Percentiles rank a stretch among this genome's conserved stretches.
Conservation (phyloP, 1,140 invertebrate species). For the Maconellicoccus hirsutus region DNA sequence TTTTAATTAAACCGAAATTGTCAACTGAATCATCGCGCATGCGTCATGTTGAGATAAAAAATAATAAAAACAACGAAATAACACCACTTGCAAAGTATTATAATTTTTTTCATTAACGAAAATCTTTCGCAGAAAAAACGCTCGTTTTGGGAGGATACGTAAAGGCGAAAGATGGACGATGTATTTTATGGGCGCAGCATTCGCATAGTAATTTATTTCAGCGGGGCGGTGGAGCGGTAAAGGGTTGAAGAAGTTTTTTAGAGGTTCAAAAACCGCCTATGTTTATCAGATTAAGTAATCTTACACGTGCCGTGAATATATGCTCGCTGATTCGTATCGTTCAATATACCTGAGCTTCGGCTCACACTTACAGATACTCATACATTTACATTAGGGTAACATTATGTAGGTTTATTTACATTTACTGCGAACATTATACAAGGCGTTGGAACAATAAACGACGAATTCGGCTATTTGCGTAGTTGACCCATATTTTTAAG, state of each 20-base stretch:
- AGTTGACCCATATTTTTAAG: too few species aligned
- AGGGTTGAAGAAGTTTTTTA: neutral
- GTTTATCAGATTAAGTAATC: conserved; percentile 9
- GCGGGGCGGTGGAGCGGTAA: neutral
- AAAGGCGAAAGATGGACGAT: too few species aligned
- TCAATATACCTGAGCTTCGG: neutral
- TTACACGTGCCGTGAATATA: neutral
- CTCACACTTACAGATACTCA: neutral
- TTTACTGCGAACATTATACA: neutral
- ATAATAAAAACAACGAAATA: neutral
- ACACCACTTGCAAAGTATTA: too few species aligned
- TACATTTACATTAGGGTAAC: neutral
- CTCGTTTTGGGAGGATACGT: too few species aligned
- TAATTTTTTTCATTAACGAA: too few species aligned
- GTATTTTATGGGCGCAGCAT: too few species aligned
- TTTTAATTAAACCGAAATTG: too few species aligned
- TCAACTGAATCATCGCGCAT: too few species aligned
- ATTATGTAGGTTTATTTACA: neutral
- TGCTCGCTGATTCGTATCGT: neutral
- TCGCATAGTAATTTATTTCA: neutral
- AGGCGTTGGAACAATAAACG: too few species aligned
- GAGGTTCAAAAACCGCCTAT: neutral
- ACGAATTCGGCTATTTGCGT: too few species aligned
- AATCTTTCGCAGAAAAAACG: too few species aligned
- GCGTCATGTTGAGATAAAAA: too few species aligned